Percentiles rank a stretch among this genome's conserved stretches.
These are phyloP conservation scores for Hirudo medicinalis DNA, from an alignment of 1,140 invertebrate genomes.

Conservation along the genomic window DNA sequence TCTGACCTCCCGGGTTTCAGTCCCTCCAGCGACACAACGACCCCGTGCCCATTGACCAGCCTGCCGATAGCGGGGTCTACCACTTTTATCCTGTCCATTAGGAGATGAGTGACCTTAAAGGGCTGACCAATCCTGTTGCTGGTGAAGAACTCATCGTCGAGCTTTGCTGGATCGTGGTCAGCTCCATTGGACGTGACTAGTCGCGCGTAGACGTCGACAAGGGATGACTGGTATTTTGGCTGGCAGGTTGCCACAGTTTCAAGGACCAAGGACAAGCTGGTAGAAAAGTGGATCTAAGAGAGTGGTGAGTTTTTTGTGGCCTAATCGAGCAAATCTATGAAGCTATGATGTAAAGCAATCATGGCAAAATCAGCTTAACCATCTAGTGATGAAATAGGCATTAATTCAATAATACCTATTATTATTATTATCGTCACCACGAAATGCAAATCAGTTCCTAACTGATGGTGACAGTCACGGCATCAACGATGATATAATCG, in stretches of 20 bases:
- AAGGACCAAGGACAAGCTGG: conserved; percentile 6
- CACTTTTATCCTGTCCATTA: conserved; percentile 64
- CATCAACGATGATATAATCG: too few relatives aligned
- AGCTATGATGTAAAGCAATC: background rate
- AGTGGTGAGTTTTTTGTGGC: conserved; percentile 10
- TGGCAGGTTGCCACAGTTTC: conserved; percentile 49
- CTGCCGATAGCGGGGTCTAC: conserved; percentile 74
- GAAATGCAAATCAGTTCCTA: background rate
- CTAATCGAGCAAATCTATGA: background rate
- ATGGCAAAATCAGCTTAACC: background rate
- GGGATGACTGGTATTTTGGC: conserved; percentile 71
- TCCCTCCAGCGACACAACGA: conserved; percentile 55
- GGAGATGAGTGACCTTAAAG: conserved; percentile 76
- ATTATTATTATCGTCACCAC: background rate
- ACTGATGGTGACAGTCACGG: too few relatives aligned
- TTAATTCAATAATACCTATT: background rate
- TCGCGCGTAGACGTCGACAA: conserved; percentile 67
- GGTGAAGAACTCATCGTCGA: background rate
- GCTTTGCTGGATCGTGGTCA: background rate
- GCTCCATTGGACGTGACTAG: background rate
- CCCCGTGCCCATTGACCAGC: conserved; percentile 44
- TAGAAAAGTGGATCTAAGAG: conserved; percentile 26
- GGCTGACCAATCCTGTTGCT: conserved; percentile 37
- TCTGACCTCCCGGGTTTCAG: conserved; percentile 72
- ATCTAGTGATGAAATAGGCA: background rate